Percentiles rank a stretch among this genome's conserved stretches.
phyloP scores from a whole-genome alignment of 92 coral and sea anemone species.

The Isaurus tuberculatus region DNA sequence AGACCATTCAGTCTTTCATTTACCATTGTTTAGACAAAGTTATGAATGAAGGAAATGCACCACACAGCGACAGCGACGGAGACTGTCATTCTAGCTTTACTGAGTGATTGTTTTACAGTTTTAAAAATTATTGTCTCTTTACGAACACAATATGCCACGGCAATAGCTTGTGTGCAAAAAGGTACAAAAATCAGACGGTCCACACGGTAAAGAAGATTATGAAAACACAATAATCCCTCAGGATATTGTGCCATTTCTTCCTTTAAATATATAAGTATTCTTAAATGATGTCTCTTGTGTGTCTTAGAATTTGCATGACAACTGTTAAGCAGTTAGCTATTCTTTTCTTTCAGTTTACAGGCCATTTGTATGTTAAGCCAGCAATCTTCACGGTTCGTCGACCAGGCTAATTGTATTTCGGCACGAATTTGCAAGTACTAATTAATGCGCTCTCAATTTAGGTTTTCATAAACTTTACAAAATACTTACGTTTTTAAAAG shows the following conservation, averaged over 20 bases:
- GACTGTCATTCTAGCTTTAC: conserved; percentile 22
- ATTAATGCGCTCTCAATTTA: not conserved
- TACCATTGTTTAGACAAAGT: no score
- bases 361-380: not conserved
- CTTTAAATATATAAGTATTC: not conserved
- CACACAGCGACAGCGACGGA: no score
- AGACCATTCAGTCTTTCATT: no score
- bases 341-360: not conserved
- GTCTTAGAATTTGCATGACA: not conserved
- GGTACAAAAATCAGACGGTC: no score
- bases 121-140: no score
- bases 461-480: not conserved
- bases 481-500: not conserved
- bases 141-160: no score
- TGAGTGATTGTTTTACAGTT: no score
- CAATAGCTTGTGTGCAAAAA: no score
- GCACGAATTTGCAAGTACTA: conserved; percentile 6
- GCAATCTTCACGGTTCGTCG: not conserved
- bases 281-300: not conserved
- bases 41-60: no score
- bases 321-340: not conserved
- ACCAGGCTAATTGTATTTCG: not conserved
- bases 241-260: no score
- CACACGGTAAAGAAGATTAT: no score
- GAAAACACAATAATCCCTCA: no score